Percentiles rank a stretch among this genome's conserved stretches.
These are phyloP conservation scores for Lepus europaeus DNA, from an alignment of 2,113 vertebrate species.

Conservation along the genomic window DNA sequence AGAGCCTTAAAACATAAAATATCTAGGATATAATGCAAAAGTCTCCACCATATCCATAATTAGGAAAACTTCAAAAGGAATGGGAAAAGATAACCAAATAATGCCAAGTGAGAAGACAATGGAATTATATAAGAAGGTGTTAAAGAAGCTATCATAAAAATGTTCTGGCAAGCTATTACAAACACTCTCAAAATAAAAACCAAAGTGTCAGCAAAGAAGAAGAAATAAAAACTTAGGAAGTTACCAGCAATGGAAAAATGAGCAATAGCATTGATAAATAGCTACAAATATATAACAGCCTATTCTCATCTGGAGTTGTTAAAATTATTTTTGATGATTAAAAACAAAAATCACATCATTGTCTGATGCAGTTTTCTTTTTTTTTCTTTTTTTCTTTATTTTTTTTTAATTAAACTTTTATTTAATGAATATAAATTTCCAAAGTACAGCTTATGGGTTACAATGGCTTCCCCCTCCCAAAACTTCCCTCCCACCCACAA, in stretches of 20 bases:
- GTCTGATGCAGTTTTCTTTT: background rate
- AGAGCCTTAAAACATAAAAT: background rate
- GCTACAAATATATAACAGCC: background rate
- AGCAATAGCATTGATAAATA: background rate
- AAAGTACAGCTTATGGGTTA: no score
- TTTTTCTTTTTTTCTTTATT: no score
- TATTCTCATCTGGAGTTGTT: background rate
- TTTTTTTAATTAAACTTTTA: no score
- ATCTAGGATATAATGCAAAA: background rate
- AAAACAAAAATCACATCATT: background rate
- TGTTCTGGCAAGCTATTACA: background rate
- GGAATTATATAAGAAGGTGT: background rate
- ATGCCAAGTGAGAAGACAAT: background rate
- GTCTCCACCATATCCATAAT: background rate
- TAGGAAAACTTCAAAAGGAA: background rate
- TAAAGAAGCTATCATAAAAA: background rate
- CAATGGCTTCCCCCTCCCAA: no score
- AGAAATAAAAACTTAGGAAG: background rate
- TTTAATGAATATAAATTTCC: no score
- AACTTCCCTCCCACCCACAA: no score
- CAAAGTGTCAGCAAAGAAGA: background rate
- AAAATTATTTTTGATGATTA: constrained; percentile 10
- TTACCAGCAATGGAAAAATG: background rate
- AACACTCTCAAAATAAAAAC: background rate
- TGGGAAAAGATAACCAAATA: background rate